Evolutionary conservation across 2,797 vertebrate species (phyloP).

Genomic region (Mycteria americana): DNA sequence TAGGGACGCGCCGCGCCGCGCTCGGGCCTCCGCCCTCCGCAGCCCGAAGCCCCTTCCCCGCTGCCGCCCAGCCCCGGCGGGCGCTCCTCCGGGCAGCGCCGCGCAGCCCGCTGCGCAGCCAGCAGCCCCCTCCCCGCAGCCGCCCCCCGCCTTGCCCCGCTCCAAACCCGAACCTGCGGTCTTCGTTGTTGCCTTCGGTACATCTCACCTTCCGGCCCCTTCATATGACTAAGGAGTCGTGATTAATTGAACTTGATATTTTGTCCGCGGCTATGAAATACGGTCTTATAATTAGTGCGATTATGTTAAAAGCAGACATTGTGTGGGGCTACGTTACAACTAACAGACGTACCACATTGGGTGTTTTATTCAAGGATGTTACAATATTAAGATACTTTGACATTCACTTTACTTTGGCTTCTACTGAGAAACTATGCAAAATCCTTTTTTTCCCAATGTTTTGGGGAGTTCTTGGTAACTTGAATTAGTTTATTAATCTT

Average conservation of each 20-base stretch:
- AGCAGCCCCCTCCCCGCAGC: background rate
- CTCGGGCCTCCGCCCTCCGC: background rate
- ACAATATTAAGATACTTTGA: background rate
- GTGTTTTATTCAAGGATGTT: background rate
- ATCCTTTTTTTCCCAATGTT: background rate
- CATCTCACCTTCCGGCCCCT: no score
- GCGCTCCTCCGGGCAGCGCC: background rate
- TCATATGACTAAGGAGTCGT: fast-evolving
- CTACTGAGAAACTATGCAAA: background rate
- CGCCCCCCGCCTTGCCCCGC: no score
- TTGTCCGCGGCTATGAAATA: background rate
- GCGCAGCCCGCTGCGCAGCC: background rate
- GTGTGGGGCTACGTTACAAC: fast-evolving
- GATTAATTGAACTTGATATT: background rate
- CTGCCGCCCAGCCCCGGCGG: background rate
- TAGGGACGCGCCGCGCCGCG: slow-evolving; percentile 52
- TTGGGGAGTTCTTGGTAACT: background rate
- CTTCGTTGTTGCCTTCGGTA: no score
- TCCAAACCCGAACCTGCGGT: no score
- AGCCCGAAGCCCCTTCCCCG: no score
- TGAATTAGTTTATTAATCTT: background rate
- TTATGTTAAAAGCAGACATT: background rate
- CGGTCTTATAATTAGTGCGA: background rate
- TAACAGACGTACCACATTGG: fast-evolving
- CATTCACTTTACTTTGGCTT: background rate